phyloP scores from a whole-genome alignment of 1,140 invertebrate genomes.

The Limonius californicus region DNA sequence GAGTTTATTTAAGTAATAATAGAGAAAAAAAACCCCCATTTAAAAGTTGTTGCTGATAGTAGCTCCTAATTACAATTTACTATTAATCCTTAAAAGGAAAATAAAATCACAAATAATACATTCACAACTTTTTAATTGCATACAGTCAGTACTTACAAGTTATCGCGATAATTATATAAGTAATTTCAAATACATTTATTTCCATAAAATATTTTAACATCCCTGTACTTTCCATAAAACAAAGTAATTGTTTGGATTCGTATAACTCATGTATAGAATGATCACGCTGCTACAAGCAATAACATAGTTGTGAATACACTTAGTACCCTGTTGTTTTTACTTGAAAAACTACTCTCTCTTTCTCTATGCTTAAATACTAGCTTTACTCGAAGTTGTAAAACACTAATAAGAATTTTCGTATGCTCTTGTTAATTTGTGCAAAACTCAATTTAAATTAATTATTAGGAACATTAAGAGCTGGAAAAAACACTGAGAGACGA shows the following conservation, averaged over 20 bases:
- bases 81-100: too few relatives aligned
- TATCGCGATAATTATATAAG: background rate
- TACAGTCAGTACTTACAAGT: conserved; percentile 2
- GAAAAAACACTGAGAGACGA: background rate
- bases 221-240: conserved; percentile 8
- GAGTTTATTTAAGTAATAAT: too few relatives aligned
- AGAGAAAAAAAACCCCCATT: too few relatives aligned
- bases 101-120: conserved; percentile 6
- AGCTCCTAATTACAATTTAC: too few relatives aligned
- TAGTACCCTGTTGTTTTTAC: conserved; percentile 8
- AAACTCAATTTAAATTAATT: too few relatives aligned
- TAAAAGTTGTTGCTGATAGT: too few relatives aligned
- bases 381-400: background rate
- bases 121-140: conserved; percentile 10
- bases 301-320: conserved; percentile 9
- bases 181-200: conserved; percentile 2
- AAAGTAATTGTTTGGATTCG: background rate
- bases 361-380: background rate
- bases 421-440: too few relatives aligned
- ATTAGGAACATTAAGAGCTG: background rate
- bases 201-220: conserved; percentile 9
- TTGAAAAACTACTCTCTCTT: conserved; percentile 3
- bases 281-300: background rate
- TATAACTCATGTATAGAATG: conserved; percentile 9
- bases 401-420: too few relatives aligned